These are phyloP conservation scores for Parascotia fuliginaria DNA, from an alignment of 2,888 invertebrate genomes.

Conservation along the genomic window DNA sequence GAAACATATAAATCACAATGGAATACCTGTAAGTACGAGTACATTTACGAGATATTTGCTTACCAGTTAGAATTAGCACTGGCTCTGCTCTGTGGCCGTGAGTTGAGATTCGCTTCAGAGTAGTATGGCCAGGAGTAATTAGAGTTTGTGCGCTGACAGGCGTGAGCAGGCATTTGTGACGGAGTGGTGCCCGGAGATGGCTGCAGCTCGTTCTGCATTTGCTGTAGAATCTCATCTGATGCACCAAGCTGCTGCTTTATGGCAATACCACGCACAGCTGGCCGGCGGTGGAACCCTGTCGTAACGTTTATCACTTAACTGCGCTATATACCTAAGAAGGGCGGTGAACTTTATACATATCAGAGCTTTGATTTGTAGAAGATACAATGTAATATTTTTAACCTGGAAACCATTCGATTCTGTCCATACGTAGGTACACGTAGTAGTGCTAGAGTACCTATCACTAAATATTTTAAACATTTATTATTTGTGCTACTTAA, in stretches of 20 bases:
- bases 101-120: slow-evolving; percentile 84
- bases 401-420: too few relatives aligned
- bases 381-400: too few relatives aligned
- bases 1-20: too few relatives aligned
- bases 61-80: slow-evolving; percentile 74
- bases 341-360: too few relatives aligned
- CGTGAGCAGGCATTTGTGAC: slow-evolving; percentile 61
- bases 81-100: slow-evolving; percentile 73
- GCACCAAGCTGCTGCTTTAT: slow-evolving; percentile 93
- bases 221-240: slow-evolving; percentile 92
- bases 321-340: too few relatives aligned
- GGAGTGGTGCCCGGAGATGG: slow-evolving; percentile 63
- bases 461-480: too few relatives aligned
- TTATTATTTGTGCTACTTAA: too few relatives aligned
- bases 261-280: slow-evolving; percentile 93
- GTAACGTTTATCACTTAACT: too few relatives aligned
- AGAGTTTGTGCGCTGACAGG: slow-evolving; percentile 70
- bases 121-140: slow-evolving; percentile 89
- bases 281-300: slow-evolving; percentile 91
- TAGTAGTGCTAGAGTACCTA: too few relatives aligned
- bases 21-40: too few relatives aligned
- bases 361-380: too few relatives aligned
- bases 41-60: slow-evolving; percentile 21
- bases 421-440: too few relatives aligned
- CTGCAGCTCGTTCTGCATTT: slow-evolving; percentile 90